Evolutionary conservation across 2,888 invertebrate species (phyloP).

Genomic region (Lobophora halterata): DNA sequence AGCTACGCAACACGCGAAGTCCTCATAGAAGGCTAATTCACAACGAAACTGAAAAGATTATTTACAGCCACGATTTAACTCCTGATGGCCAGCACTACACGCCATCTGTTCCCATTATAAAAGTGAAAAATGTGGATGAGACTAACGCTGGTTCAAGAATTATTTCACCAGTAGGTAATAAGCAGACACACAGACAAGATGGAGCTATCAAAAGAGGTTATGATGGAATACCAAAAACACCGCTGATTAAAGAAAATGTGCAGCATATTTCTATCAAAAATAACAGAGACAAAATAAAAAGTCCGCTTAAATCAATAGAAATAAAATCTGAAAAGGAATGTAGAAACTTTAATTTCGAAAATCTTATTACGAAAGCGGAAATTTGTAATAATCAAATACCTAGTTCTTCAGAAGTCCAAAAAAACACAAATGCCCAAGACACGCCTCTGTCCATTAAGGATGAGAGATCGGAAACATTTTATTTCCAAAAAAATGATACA

Average conservation of each 20-base stretch:
- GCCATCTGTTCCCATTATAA: constrained; percentile 58
- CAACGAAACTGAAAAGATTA: constrained; percentile 50
- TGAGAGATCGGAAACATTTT: constrained; percentile 74
- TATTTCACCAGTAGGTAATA: constrained; percentile 46
- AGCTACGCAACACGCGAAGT: constrained; percentile 49
- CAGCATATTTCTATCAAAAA: constrained; percentile 50
- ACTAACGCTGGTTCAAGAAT: constrained; percentile 41
- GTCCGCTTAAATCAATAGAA: constrained; percentile 43
- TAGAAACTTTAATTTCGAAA: constrained; percentile 74
- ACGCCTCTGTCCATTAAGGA: constrained; percentile 43
- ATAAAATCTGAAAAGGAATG: constrained; percentile 59
- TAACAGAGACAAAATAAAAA: constrained; percentile 49
- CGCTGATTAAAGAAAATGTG: constrained; percentile 57
- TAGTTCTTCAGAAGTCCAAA: constrained; percentile 66
- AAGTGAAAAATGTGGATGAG: constrained; percentile 67
- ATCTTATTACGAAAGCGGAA: constrained; percentile 75
- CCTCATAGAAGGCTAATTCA: constrained; percentile 44
- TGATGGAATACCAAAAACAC: constrained; percentile 59
- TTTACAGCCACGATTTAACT: constrained; percentile 44
- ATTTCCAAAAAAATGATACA: constrained; percentile 68
- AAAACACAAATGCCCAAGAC: constrained; percentile 61
- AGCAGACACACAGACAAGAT: constrained; percentile 52
- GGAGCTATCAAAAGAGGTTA: constrained; percentile 54
- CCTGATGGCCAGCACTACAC: constrained; percentile 46
- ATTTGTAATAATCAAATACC: constrained; percentile 71